Evolutionary conservation across 1,140 invertebrate species (phyloP), one percentile per base, ranked within the genome.

Genomic region (Heliconius congener): DNA sequence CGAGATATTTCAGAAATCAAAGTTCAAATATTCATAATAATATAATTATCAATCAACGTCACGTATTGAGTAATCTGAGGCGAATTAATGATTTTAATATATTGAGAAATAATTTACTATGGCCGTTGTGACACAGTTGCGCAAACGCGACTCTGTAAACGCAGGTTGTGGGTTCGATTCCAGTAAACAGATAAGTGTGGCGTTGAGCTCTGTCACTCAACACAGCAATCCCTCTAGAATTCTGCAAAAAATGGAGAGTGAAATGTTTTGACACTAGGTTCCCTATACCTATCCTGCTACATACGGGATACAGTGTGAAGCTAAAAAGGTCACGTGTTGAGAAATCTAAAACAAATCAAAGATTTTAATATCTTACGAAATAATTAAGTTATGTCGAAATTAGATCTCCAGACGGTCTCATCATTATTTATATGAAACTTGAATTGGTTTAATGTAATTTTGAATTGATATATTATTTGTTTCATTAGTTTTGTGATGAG

Each of bases 11-110:
- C 27, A 66, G 60, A 66, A 66, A 66, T 30, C 60, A 30, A 27
- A 66, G 8, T 8, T 66, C 60, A 66, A 6, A 66, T 66, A 66
- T 66, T 27, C 23, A 66, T 66, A 66, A 66, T 66, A 66, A 66
- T 30, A 66, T 66, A 30, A 66, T 55, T 60, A 66, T 60, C 27
- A 75, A 75, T 66, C 60, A 66, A 66, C 60, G 60, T 66, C 60
- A 60, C 57, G 42, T 46, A 9, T 75, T 75, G 73, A n/a, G 52
- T 60, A 75, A 75, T 55, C 34, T 18, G 55, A 60, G 27, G 18
- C 73, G 73, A 75, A 75, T 39, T 30, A n/a, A 23, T 37, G 34
- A 39, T 23, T 23, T 50, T 27, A 50, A 13, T 30, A n/a, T 39
- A 3, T 60, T 39, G 60, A 16, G 55, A 57, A 75, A 75, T 75